A percentile compares a stretch with the other conserved stretches of the same genome.
These are phyloP conservation scores for Mythimna ferrago DNA, from an alignment of 2,888 invertebrate species.

Conservation along the genomic window DNA sequence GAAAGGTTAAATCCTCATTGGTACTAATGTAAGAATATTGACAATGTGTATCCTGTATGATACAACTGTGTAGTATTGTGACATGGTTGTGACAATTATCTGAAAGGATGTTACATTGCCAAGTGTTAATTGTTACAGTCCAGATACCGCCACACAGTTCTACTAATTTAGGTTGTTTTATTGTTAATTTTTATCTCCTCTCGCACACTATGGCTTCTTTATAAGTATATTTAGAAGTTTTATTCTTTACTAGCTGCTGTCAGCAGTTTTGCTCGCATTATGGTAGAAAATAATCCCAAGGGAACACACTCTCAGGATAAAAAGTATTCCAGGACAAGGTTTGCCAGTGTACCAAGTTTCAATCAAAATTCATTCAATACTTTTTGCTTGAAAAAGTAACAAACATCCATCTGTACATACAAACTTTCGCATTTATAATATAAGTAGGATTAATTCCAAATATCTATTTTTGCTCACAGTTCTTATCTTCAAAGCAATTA, in stretches of 20 bases:
- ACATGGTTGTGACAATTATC: conserved; percentile 55
- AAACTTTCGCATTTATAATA: no score
- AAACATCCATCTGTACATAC: no score
- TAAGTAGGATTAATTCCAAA: neutral
- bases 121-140: conserved; percentile 51
- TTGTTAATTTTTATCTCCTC: neutral
- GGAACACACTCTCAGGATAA: no score
- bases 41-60: conserved; percentile 19
- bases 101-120: conserved; percentile 54
- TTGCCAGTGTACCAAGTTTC: no score
- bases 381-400: no score
- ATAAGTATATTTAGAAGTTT: neutral
- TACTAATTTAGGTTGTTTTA: conserved; percentile 32
- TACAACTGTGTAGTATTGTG: conserved; percentile 27
- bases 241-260: neutral
- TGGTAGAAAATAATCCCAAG: no score
- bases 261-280: no score
- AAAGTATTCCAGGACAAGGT: no score
- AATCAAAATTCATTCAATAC: no score
- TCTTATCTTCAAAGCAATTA: conserved; percentile 30
- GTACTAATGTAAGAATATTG: conserved; percentile 10
- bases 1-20: neutral
- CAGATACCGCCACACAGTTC: conserved; percentile 26
- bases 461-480: conserved; percentile 20
- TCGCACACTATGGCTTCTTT: neutral